Evolutionary conservation across 2,888 invertebrate genomes (phyloP), one percentile per base, ranked within the genome.

Genomic region (Pheosia tremula): DNA sequence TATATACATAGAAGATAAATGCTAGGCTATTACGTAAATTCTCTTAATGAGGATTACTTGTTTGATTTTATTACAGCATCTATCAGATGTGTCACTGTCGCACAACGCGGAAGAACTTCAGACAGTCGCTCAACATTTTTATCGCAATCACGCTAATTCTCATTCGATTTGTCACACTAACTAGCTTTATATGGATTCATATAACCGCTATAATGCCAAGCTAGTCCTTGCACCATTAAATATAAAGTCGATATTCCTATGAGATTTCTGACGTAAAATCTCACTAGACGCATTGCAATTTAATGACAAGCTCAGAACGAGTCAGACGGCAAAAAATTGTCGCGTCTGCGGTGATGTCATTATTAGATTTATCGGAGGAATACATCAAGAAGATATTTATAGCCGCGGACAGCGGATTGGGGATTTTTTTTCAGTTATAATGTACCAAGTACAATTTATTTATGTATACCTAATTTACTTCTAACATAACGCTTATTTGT

Each of bases 281-380:
- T 70, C 70, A 63, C 63, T 66, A 61, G 60, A 61, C 68, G 65
- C 74, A 81, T 82, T 81, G 81, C 82, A 80, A 82, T 85, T 83
- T 80, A 80, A 82, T 81, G 82, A 82, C 77, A 74, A 77, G 65
- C 70, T 59, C 72, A 63, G 68, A 73, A 74, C 72, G 77, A 77
- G 78, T 73, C 77, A 73, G 80, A 73, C 78, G 61, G 77, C 74
- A 84, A 87, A 88, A 88, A 88, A 83, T 71, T 72, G 82, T 81
- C 84, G 79, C 80, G 81, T 72, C 83, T 76, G 75, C 67, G 74
- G 67, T 86, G 86, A 85, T 81, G 83, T 86, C 84, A 86, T 81
- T 78, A 74, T 73, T 78, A 74, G 75, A 79, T 79, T 78, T 73
- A 78, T 78, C 72, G 66, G 58, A 63, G 59, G 69, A 70, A 75